Percentiles rank a stretch among this genome's conserved stretches.
Conservation (phyloP, 2,888 invertebrate genomes). For the Scaptomyza caliginosa region DNA sequence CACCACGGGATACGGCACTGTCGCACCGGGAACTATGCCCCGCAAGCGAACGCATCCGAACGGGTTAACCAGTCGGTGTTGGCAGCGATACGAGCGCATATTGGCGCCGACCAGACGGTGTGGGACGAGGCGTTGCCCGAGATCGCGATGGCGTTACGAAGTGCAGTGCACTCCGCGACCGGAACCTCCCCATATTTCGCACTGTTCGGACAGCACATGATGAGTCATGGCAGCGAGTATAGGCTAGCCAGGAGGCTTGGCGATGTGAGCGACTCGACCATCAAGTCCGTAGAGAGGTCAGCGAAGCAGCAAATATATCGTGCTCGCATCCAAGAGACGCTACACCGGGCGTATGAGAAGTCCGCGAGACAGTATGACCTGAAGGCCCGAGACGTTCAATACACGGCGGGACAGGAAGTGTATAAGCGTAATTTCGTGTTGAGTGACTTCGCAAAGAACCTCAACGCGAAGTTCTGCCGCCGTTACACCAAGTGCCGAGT, state of each 20-base stretch:
- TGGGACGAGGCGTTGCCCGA: constrained; percentile 1
- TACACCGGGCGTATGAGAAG: background rate
- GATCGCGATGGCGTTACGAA: background rate
- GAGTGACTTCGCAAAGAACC: background rate
- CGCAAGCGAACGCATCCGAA: background rate
- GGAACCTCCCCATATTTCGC: constrained; percentile 4
- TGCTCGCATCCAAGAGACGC: background rate
- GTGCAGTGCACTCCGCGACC: background rate
- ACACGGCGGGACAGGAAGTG: background rate
- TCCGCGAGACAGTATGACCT: background rate
- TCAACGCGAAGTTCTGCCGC: background rate
- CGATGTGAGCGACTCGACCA: no score
- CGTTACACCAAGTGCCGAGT: background rate
- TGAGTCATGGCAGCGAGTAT: background rate
- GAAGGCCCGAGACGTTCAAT: background rate
- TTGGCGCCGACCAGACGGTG: background rate
- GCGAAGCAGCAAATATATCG: background rate
- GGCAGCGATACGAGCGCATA: background rate
- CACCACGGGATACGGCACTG: background rate
- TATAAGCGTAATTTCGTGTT: background rate
- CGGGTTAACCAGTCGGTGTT: background rate
- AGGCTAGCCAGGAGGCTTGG: no score
- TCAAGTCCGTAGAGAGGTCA: no score
- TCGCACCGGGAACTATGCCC: background rate
- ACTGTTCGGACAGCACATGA: constrained; percentile 5